A percentile compares a stretch with the other conserved stretches of the same genome.
phyloP scores from a whole-genome alignment of 1,140 invertebrate genomes.

The Caenorhabditis inopinata region DNA sequence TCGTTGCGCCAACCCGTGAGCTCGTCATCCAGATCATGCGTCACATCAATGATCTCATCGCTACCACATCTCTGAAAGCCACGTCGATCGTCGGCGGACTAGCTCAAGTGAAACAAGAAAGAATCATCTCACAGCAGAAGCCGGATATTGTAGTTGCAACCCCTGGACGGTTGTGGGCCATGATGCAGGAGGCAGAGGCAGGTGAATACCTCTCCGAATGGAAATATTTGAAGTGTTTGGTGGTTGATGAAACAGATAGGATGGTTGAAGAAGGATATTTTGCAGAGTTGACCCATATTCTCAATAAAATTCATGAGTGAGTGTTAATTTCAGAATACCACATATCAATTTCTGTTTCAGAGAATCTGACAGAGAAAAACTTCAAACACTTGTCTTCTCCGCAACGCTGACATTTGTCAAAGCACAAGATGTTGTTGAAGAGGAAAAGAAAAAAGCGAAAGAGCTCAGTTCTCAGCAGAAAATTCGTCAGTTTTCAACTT shows the following conservation, averaged over 20 bases:
- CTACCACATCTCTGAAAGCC: conserved; percentile 20
- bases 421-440: neutral
- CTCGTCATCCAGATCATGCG: conserved; percentile 81
- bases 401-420: conserved; percentile 83
- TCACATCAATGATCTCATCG: neutral
- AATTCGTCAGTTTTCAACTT: conserved; percentile 52
- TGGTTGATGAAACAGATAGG: conserved; percentile 96
- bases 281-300: conserved; percentile 80
- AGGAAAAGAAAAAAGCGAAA: conserved; percentile 23
- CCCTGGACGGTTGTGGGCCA: conserved; percentile 92
- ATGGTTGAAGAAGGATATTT: conserved; percentile 97
- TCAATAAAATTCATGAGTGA: conserved; percentile 79
- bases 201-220: conserved; percentile 67
- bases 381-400: conserved; percentile 95
- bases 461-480: conserved; percentile 63
- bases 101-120: conserved; percentile 78
- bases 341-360: neutral
- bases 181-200: conserved; percentile 70
- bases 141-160: conserved; percentile 94
- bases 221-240: conserved; percentile 75
- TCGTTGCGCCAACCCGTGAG: conserved; percentile 90
- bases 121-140: conserved; percentile 74
- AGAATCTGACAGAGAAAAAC: conserved; percentile 57
- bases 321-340: neutral
- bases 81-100: conserved; percentile 48